Evolutionary conservation across 2,888 invertebrate genomes (phyloP), one percentile per base, ranked within the genome.

Genomic region (Luffia ferchaultella): DNA sequence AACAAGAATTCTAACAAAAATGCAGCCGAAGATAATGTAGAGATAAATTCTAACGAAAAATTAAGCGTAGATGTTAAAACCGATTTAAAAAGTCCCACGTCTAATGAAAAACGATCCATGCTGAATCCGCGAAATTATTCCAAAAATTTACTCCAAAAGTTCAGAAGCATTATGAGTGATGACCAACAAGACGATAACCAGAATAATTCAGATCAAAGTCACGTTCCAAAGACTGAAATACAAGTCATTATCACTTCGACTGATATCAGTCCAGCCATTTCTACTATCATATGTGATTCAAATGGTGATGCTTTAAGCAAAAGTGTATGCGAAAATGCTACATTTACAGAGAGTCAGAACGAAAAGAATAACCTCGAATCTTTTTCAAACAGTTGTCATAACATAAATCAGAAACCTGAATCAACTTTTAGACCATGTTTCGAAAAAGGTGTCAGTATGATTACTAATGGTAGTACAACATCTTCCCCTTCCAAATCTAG

Each of bases 81-180:
- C 5, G 79, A 77, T 53, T 43, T 61, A 1, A 83, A 80, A 63
- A 82, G 78, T 59, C 80, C 80, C 30, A 68, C 70, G 42, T 48
- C 42, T 1, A 69, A 58, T 57, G 82, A 82, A 53, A 84, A 82
- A 56, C 64, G 70, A 58, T 72, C 83, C 0, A 77, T 69, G 17
- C 61, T 83, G 45, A 78, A 82, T 53, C 80, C 84, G 1, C 70
- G 77, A 62, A 82, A 74, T 53, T 80, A 83, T 57, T 82, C 85
- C 0, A 82, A 76, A 57, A 85, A 83, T 57, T 61, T 85, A 44
- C 54, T 85, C 3, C 85, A 85, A 65, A 65, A 85, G 54, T 85
- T 85, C 52, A 74, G 78, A 58, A 85, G 73, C 60, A 85, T 84
- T 16, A 84, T 85, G 20, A 80, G 82, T 1, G 85, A 85, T 55